Conservation (phyloP, 2,113 vertebrate genomes). For the Rhynchomys soricoides region DNA sequence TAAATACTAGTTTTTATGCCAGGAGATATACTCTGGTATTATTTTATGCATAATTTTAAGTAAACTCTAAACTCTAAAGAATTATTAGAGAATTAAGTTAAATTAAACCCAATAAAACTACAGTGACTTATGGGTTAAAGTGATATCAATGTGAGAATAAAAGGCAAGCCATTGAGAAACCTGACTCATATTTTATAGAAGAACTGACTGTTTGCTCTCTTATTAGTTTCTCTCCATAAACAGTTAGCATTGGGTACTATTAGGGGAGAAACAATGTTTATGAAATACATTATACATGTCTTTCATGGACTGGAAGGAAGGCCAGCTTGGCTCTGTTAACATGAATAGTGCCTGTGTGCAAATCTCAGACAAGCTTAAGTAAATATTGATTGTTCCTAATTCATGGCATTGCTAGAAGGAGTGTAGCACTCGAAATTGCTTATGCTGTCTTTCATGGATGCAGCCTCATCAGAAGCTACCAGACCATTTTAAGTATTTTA, state of each 20-base stretch:
- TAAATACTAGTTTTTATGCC: conserved; percentile 16
- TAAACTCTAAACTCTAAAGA: background rate
- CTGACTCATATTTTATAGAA: background rate
- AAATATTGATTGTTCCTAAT: background rate
- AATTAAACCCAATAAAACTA: background rate
- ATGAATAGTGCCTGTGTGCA: background rate
- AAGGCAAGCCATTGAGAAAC: background rate
- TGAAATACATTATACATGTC: background rate
- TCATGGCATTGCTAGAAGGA: background rate
- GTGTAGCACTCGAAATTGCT: background rate
- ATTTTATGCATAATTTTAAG: background rate
- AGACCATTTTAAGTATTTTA: background rate
- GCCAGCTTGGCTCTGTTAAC: background rate
- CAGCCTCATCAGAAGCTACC: background rate
- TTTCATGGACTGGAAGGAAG: background rate
- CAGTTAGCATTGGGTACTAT: background rate
- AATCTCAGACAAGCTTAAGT: background rate
- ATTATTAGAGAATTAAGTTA: background rate
- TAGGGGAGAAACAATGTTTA: background rate
- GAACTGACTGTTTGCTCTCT: background rate
- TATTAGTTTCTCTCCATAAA: background rate
- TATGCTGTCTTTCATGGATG: background rate
- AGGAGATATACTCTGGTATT: background rate
- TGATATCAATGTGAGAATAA: background rate
- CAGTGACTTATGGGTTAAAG: background rate